Percentiles rank a stretch among this genome's conserved stretches.
phyloP scores from a whole-genome alignment of 2,113 vertebrate genomes.

The Platysteira castanea region DNA sequence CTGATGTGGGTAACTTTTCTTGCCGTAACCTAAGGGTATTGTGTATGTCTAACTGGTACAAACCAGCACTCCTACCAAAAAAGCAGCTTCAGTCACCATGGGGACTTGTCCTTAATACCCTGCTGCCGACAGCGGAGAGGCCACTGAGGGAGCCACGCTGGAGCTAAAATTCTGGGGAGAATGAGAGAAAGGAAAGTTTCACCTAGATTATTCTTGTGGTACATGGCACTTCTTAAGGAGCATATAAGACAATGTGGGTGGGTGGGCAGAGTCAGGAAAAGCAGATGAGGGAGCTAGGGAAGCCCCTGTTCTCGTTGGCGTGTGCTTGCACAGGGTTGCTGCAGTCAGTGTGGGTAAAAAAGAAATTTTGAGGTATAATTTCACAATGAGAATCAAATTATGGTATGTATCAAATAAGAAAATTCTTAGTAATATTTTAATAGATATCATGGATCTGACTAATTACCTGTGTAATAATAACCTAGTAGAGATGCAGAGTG shows the following conservation, averaged over 20 bases:
- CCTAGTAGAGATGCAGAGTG: background rate
- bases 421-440: background rate
- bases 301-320: fast-evolving
- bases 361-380: background rate
- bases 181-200: background rate
- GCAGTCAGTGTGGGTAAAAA: background rate
- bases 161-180: background rate
- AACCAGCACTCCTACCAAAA: background rate
- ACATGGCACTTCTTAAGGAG: background rate
- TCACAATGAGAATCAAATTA: background rate
- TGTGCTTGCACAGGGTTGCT: background rate
- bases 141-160: fast-evolving
- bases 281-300: background rate
- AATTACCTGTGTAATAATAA: background rate
- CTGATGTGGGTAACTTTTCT: background rate
- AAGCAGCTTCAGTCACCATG: background rate
- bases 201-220: background rate
- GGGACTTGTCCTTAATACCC: background rate
- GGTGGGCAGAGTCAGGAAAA: background rate
- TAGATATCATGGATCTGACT: background rate
- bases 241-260: background rate
- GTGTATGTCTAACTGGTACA: background rate
- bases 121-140: fast-evolving
- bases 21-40: background rate
- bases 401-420: background rate